Percentiles rank a stretch among this genome's conserved stretches.
These are phyloP conservation scores for Calliopum simillimum DNA, from an alignment of 2,888 invertebrate species.

Conservation along the genomic window DNA sequence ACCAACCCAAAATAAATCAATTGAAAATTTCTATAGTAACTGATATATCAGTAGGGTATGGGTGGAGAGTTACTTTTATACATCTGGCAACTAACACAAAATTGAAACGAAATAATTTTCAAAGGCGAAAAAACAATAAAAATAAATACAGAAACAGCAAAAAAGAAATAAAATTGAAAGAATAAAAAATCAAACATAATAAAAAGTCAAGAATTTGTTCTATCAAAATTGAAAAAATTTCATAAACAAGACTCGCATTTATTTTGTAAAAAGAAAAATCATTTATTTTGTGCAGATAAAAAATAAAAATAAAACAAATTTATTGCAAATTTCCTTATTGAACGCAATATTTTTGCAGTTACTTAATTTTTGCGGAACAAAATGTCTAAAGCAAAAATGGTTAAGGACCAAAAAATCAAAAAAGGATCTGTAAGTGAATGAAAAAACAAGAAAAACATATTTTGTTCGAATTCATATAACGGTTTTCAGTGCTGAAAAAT, in stretches of 20 bases:
- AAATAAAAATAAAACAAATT: too few relatives aligned
- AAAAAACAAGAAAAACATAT: too few relatives aligned
- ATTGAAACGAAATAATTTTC: background rate
- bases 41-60: background rate
- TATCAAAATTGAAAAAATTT: slow-evolving; percentile 27
- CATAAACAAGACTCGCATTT: slow-evolving; percentile 20
- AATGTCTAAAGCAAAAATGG: too few relatives aligned
- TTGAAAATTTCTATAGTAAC: slow-evolving; percentile 50
- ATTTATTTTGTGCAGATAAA: too few relatives aligned
- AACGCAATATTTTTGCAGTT: too few relatives aligned
- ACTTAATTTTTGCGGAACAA: too few relatives aligned
- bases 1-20: slow-evolving; percentile 34
- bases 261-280: too few relatives aligned
- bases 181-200: slow-evolving; percentile 12
- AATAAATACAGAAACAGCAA: background rate
- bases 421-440: slow-evolving; percentile 19
- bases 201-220: slow-evolving; percentile 21
- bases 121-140: background rate
- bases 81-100: background rate
- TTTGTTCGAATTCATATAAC: too few relatives aligned
- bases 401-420: background rate
- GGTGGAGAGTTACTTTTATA: too few relatives aligned
- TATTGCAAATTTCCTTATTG: too few relatives aligned
- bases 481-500: too few relatives aligned
- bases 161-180: slow-evolving; percentile 7